Evolutionary conservation across 1,140 invertebrate species (phyloP).

Genomic region (Drosophila lowei): DNA sequence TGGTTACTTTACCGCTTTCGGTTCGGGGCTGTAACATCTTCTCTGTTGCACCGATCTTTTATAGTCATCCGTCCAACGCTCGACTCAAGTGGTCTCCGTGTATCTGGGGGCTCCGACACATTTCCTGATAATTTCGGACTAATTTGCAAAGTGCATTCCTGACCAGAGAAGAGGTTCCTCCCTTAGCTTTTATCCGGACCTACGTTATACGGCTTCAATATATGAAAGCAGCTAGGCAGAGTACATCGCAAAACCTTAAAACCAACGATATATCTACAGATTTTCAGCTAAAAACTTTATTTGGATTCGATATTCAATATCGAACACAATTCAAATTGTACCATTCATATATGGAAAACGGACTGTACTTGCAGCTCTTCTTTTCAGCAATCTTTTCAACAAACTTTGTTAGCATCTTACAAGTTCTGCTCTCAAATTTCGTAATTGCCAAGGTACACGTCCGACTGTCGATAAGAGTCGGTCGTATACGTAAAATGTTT

Average conservation of each 20-base stretch:
- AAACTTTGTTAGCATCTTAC: neutral
- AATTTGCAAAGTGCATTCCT: slow-evolving; percentile 41
- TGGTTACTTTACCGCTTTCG: slow-evolving; percentile 52
- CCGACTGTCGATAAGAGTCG: slow-evolving; percentile 6
- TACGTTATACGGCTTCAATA: neutral
- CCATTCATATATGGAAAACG: no score
- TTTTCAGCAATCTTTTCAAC: neutral
- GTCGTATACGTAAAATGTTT: no score
- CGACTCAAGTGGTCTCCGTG: neutral
- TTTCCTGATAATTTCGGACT: slow-evolving; percentile 18
- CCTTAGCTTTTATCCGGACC: neutral
- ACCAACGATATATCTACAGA: no score
- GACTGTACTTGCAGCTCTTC: neutral
- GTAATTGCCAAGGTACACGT: slow-evolving; percentile 18
- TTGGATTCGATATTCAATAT: no score
- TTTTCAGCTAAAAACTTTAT: no score
- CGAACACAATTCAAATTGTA: no score
- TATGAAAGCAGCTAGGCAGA: no score
- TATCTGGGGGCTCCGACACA: slow-evolving; percentile 2
- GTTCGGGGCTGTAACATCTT: slow-evolving; percentile 26
- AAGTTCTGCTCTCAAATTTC: slow-evolving; percentile 25
- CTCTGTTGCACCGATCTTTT: slow-evolving; percentile 40
- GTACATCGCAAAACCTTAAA: no score
- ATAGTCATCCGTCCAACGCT: slow-evolving; percentile 24
- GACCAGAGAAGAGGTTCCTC: no score